These are phyloP conservation scores for Globodera rostochiensis DNA, from an alignment of 1,140 invertebrate genomes.

Conservation along the genomic window DNA sequence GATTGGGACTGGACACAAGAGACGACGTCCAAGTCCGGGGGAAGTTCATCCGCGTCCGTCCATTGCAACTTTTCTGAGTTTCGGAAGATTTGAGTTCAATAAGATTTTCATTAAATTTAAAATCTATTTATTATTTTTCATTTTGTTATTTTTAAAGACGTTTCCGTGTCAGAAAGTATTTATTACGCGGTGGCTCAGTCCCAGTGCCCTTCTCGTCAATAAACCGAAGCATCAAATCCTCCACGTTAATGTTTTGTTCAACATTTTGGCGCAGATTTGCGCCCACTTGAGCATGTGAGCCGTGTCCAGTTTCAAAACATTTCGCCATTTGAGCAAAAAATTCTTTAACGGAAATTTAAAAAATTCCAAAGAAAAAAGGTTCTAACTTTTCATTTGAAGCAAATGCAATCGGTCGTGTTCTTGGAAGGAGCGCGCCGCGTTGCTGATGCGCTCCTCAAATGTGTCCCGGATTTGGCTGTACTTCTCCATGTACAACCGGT, in stretches of 20 bases:
- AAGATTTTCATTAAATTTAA: not conserved
- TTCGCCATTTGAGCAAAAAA: slow-evolving; percentile 48
- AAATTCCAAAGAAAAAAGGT: slow-evolving; percentile 16
- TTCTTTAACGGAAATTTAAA: slow-evolving; percentile 3
- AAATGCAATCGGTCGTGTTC: slow-evolving; percentile 52
- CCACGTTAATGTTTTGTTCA: slow-evolving; percentile 50
- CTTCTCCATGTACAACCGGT: slow-evolving; percentile 60
- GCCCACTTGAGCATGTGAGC: slow-evolving; percentile 46
- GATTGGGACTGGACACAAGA: slow-evolving; percentile 45
- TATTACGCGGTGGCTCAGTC: slow-evolving; percentile 54
- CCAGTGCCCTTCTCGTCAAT: slow-evolving; percentile 62
- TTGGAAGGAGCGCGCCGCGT: slow-evolving; percentile 46
- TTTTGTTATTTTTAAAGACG: not conserved
- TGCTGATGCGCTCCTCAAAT: slow-evolving; percentile 62
- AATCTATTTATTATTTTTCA: not conserved
- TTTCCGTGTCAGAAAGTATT: slow-evolving; percentile 16
- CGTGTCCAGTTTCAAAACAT: slow-evolving; percentile 42
- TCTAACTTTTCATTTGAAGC: slow-evolving; percentile 49
- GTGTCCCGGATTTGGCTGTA: slow-evolving; percentile 56
- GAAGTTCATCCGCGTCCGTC: slow-evolving; percentile 53
- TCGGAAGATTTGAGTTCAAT: slow-evolving; percentile 10
- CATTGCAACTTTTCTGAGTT: slow-evolving; percentile 45
- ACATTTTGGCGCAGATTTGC: slow-evolving; percentile 55
- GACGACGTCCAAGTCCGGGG: slow-evolving; percentile 42
- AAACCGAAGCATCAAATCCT: slow-evolving; percentile 59